Conservation (phyloP, 2,888 invertebrate species). For the Troilus luridus region DNA sequence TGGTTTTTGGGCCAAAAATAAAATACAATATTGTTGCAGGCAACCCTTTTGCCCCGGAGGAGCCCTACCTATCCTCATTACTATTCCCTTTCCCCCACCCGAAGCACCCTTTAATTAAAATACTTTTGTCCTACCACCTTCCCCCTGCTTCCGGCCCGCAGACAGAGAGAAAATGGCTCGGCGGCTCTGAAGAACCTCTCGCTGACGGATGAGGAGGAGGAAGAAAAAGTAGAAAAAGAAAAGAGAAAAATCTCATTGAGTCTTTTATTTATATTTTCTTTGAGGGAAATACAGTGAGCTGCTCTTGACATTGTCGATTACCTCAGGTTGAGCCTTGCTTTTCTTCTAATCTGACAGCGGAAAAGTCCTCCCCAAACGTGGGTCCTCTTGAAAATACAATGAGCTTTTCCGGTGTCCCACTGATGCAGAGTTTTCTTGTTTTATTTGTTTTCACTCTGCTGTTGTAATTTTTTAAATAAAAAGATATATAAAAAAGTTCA, state of each 20-base stretch:
- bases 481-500: no score
- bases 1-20: neutral
- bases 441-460: neutral
- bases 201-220: neutral
- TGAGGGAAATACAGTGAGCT: constrained; percentile 20
- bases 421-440: neutral
- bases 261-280: constrained; percentile 49
- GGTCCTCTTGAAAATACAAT: constrained; percentile 4
- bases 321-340: constrained; percentile 36
- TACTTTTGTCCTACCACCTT: constrained; percentile 47
- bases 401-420: neutral
- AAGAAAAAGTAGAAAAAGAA: constrained; percentile 11
- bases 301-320: constrained; percentile 46
- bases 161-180: constrained; percentile 41
- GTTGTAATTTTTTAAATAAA: neutral
- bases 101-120: constrained; percentile 31
- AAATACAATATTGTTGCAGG: neutral
- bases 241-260: constrained; percentile 44
- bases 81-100: neutral
- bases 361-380: constrained; percentile 35
- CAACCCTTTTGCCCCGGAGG: neutral
- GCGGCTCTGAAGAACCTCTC: neutral
- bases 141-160: constrained; percentile 1
- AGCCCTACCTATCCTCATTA: constrained; percentile 37
- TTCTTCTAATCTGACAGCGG: constrained; percentile 37